Evolutionary conservation across 2,113 vertebrate genomes (phyloP).

Genomic region (Malurus cyaneus): DNA sequence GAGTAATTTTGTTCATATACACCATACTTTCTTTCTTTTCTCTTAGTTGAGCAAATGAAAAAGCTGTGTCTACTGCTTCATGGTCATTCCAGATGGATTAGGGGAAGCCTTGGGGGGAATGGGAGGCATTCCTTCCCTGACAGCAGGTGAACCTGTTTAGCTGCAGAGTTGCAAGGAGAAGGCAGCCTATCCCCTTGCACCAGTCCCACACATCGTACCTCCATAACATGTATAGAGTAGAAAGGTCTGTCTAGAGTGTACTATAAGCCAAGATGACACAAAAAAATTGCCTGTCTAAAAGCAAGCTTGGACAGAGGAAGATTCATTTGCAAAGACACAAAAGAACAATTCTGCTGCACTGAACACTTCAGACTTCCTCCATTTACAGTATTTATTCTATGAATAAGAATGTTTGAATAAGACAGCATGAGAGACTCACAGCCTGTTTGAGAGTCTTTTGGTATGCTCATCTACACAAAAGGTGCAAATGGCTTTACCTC

Average conservation of each 20-base stretch:
- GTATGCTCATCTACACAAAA: not conserved
- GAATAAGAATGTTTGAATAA: not conserved
- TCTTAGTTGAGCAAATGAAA: not conserved
- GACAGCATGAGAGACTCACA: not conserved
- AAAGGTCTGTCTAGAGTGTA: not conserved
- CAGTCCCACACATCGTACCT: not conserved
- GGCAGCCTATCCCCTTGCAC: not conserved
- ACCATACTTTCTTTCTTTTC: not conserved
- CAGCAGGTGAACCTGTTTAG: not conserved
- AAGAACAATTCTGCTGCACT: not conserved
- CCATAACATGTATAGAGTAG: not conserved
- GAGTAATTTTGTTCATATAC: not conserved
- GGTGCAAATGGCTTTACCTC: not conserved
- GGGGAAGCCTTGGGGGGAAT: not conserved
- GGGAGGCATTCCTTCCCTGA: not conserved
- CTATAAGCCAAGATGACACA: not conserved
- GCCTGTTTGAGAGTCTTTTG: not conserved
- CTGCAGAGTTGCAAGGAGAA: not conserved
- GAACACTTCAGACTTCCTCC: not conserved
- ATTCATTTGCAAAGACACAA: not conserved
- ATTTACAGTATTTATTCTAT: not conserved
- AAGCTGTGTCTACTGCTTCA: not conserved
- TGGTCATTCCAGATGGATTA: not conserved
- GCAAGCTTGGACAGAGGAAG: not conserved
- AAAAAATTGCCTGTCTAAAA: not conserved